phyloP scores from a whole-genome alignment of 2,797 vertebrate genomes.

The Margarornis squamiger region DNA sequence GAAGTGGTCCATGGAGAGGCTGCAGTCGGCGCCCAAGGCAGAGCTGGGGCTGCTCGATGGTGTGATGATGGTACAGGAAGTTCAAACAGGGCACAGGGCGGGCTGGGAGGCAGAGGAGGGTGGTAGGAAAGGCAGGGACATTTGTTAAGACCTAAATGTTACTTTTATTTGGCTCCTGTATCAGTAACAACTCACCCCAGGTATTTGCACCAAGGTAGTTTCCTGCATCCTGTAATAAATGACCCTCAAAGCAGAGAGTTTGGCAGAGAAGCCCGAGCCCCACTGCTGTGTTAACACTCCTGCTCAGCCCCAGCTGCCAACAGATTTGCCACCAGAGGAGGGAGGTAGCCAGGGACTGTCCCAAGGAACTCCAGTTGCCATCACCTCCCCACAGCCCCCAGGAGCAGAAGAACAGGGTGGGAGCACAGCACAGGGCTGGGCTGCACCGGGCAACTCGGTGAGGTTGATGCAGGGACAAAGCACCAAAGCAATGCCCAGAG shows the following conservation, averaged over 20 bases:
- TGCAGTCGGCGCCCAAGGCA: constrained; percentile 86
- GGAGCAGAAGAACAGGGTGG: accelerated
- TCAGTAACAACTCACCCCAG: not conserved
- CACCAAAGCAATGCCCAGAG: not conserved
- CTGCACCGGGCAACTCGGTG: accelerated
- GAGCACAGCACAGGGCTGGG: accelerated
- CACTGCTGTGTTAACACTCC: accelerated
- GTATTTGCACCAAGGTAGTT: not conserved
- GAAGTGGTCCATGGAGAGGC: constrained; percentile 95
- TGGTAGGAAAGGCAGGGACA: accelerated
- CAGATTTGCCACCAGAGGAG: not conserved
- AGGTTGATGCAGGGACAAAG: not conserved
- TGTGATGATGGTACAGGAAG: constrained; percentile 92
- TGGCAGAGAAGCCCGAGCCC: not conserved
- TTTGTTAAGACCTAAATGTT: not conserved
- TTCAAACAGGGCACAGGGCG: not conserved
- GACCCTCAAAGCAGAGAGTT: not conserved
- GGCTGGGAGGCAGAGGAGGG: not conserved
- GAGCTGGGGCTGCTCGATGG: constrained; percentile 92
- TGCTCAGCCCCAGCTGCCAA: not conserved
- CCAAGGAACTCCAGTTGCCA: not conserved
- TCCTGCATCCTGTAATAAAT: not conserved
- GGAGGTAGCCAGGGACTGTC: not conserved
- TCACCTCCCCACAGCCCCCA: accelerated
- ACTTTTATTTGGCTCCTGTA: not conserved